Percentiles rank a stretch among this genome's conserved stretches.
Conservation (phyloP, 2,888 invertebrate genomes). For the Tubiluchus corallicola region DNA sequence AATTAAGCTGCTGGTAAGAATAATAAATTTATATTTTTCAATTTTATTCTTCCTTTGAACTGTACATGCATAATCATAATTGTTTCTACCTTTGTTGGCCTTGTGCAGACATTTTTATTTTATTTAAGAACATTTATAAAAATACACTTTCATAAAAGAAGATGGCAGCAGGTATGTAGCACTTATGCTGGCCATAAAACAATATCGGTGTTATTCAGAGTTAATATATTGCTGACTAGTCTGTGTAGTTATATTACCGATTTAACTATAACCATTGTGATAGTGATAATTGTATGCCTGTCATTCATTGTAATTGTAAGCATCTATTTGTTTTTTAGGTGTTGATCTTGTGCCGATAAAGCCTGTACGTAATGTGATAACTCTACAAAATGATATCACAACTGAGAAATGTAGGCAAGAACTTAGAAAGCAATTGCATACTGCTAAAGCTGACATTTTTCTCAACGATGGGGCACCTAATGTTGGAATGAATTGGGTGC, state of each 20-base stretch:
- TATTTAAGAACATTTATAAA: too few relatives aligned
- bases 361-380: slow-evolving; percentile 70
- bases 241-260: background rate
- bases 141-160: too few relatives aligned
- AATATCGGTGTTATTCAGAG: too few relatives aligned
- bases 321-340: slow-evolving; percentile 31
- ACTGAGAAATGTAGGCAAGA: slow-evolving; percentile 66
- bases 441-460: slow-evolving; percentile 91
- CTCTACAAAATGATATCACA: slow-evolving; percentile 83
- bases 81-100: too few relatives aligned
- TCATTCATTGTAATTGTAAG: too few relatives aligned
- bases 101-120: too few relatives aligned
- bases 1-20: too few relatives aligned
- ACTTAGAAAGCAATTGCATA: slow-evolving; percentile 64
- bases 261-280: background rate
- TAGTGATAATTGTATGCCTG: background rate
- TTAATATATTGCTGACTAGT: slow-evolving; percentile 9
- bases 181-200: too few relatives aligned
- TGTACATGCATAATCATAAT: too few relatives aligned
- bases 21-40: too few relatives aligned
- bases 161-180: too few relatives aligned
- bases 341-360: slow-evolving; percentile 90
- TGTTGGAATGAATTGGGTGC: slow-evolving; percentile 82
- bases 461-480: slow-evolving; percentile 97
- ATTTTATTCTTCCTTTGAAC: too few relatives aligned